phyloP scores from a whole-genome alignment of 1,140 invertebrate genomes.

The Pararge aegeria region DNA sequence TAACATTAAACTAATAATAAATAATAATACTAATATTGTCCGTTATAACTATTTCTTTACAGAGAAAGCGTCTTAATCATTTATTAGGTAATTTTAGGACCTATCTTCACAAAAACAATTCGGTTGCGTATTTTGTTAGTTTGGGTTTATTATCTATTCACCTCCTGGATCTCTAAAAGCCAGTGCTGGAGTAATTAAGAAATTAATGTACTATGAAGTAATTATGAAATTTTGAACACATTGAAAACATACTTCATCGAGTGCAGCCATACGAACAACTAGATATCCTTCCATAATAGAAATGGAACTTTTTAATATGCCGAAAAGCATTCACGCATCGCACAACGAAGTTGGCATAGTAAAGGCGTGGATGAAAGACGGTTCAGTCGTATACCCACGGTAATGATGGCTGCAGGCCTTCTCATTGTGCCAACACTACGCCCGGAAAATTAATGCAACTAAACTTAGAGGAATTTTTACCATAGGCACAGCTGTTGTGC shows the following conservation, averaged over 20 bases:
- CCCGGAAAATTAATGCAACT: conserved; percentile 48
- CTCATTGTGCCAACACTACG: conserved; percentile 39
- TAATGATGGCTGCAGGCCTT: conserved; percentile 44
- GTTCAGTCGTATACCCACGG: conserved; percentile 26
- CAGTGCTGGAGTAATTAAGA: no score
- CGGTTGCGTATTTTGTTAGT: no score
- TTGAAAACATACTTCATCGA: background rate
- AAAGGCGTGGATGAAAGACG: conserved; percentile 31
- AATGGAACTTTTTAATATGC: conserved; percentile 27
- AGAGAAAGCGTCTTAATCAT: no score
- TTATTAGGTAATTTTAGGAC: no score
- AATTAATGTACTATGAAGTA: no score
- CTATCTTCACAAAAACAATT: no score
- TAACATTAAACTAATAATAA: no score
- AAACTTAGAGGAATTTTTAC: conserved; percentile 41
- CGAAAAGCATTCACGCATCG: conserved; percentile 36
- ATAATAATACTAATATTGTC: no score
- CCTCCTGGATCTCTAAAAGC: no score
- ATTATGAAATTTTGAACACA: no score
- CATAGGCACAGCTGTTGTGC: conserved; percentile 32
- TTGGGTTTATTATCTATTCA: no score
- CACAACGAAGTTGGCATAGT: conserved; percentile 37
- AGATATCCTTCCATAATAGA: conserved; percentile 23
- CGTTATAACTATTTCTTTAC: no score
- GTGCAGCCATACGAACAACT: background rate